Conservation (phyloP, 2,888 invertebrate species). For the Drosophila mulleri region DNA sequence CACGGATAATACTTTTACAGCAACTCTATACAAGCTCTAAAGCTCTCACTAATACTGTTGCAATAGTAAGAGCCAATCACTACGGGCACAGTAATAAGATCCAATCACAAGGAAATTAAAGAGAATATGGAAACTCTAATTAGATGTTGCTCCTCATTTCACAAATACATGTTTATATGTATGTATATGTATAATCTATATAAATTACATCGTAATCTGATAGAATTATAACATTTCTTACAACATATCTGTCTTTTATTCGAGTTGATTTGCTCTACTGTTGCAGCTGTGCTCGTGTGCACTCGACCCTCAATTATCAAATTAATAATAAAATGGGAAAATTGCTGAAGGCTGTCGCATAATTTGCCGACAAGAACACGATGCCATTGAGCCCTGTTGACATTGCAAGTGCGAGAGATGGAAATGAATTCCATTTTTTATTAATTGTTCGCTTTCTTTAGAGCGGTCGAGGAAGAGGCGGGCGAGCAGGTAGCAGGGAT, state of each 20-base stretch:
- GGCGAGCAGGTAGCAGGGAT: background rate
- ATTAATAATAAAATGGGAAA: constrained; percentile 51
- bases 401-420: constrained; percentile 44
- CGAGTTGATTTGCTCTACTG: constrained; percentile 24
- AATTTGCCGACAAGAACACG: constrained; percentile 48
- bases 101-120: background rate
- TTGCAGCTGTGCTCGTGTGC: constrained; percentile 14
- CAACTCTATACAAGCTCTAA: background rate
- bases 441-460: constrained; percentile 60
- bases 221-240: too few relatives aligned
- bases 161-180: too few relatives aligned
- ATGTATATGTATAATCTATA: too few relatives aligned
- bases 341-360: constrained; percentile 29
- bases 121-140: background rate
- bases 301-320: constrained; percentile 38
- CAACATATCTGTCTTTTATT: too few relatives aligned
- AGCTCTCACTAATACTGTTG: background rate
- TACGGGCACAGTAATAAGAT: too few relatives aligned
- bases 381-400: constrained; percentile 40
- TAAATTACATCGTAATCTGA: too few relatives aligned
- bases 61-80: background rate
- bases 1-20: background rate
- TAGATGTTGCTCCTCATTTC: too few relatives aligned
- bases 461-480: background rate
- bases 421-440: constrained; percentile 69